phyloP scores from a whole-genome alignment of 2,113 vertebrate species.

The Tringa solitaria region DNA sequence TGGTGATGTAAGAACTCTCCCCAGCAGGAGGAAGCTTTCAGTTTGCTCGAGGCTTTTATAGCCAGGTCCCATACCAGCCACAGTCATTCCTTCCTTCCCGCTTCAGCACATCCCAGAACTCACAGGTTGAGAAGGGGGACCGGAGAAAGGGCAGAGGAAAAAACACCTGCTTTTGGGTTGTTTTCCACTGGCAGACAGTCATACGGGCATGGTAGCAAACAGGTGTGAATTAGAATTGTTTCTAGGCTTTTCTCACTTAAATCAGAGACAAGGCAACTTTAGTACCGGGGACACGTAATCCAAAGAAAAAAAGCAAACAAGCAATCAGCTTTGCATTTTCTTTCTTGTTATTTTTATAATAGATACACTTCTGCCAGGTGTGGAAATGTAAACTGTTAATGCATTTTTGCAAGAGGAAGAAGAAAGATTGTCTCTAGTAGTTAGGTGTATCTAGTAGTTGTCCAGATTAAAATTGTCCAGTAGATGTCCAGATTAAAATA shows the following conservation, averaged over 20 bases:
- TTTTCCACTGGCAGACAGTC: neutral
- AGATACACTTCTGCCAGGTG: neutral
- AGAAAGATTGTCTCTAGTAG: neutral
- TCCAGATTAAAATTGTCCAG: neutral
- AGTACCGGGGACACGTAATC: neutral
- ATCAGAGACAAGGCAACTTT: neutral
- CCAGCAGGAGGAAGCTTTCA: neutral
- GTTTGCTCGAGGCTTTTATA: neutral
- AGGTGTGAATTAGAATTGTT: neutral
- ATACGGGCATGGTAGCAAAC: neutral
- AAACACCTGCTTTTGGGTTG: neutral
- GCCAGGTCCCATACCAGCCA: neutral
- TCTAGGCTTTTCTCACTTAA: neutral
- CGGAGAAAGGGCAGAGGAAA: neutral
- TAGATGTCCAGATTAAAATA: neutral
- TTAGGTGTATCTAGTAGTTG: neutral
- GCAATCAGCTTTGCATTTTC: neutral
- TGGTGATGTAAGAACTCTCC: neutral
- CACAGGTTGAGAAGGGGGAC: neutral
- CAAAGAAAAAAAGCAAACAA: neutral
- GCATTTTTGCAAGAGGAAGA: neutral
- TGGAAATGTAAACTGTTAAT: neutral
- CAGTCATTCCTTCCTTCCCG: neutral
- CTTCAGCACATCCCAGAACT: neutral
- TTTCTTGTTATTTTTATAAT: neutral